Evolutionary conservation across 2,888 invertebrate species (phyloP).

Genomic region (Acutogordius australiensis): DNA sequence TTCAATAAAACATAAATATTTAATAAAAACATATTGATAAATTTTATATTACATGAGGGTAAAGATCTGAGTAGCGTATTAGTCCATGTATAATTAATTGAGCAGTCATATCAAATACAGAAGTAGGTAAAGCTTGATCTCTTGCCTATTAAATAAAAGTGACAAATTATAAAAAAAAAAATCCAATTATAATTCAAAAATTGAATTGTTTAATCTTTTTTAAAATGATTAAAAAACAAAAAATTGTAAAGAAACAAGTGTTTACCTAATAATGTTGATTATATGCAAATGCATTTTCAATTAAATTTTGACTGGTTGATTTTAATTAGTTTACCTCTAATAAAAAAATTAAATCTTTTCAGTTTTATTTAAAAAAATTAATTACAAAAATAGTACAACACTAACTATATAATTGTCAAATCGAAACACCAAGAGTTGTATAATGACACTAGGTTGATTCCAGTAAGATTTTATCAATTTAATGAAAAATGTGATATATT

Average conservation of each 20-base stretch:
- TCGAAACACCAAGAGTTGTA: constrained; percentile 78
- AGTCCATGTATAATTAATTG: constrained; percentile 56
- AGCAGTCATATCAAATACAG: constrained; percentile 61
- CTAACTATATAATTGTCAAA: constrained; percentile 32
- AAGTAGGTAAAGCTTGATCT: constrained; percentile 36
- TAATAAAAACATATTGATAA: not conserved
- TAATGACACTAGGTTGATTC: constrained; percentile 54
- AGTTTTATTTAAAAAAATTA: not conserved
- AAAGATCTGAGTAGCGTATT: constrained; percentile 54
- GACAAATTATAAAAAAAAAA: too few relatives aligned
- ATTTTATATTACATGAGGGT: constrained; percentile 42
- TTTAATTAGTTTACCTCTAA: constrained; percentile 23
- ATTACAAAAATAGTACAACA: not conserved
- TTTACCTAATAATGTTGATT: too few relatives aligned
- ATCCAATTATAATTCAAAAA: too few relatives aligned
- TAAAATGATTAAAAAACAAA: too few relatives aligned
- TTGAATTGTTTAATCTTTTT: too few relatives aligned
- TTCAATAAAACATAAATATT: not conserved
- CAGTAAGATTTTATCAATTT: constrained; percentile 56
- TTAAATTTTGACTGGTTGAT: not conserved
- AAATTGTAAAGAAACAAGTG: too few relatives aligned
- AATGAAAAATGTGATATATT: constrained; percentile 42
- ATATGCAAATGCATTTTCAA: too few relatives aligned
- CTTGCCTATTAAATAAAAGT: constrained; percentile 5
- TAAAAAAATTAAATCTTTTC: constrained; percentile 35